These are phyloP conservation scores for Theocolax elegans DNA, from an alignment of 1,140 invertebrate species.

Conservation along the genomic window DNA sequence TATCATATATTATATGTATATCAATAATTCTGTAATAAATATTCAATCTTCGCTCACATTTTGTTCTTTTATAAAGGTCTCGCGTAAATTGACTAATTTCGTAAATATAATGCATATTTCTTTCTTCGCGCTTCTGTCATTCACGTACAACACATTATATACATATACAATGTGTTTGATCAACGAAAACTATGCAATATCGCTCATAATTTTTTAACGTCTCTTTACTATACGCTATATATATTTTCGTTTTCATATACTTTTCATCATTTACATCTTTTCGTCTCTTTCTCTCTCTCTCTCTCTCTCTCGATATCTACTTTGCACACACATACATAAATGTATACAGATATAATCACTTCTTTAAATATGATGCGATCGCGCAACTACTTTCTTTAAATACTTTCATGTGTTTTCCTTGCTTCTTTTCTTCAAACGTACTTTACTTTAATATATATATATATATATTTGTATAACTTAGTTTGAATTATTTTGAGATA, in stretches of 20 bases:
- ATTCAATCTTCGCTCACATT: conserved; percentile 50
- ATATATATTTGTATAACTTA: conserved; percentile 31
- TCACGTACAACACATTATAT: too few species aligned
- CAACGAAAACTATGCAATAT: conserved; percentile 32
- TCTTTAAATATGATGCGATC: conserved; percentile 35
- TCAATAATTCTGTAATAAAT: conserved; percentile 51
- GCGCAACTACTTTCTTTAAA: conserved; percentile 53
- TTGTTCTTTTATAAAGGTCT: conserved; percentile 56
- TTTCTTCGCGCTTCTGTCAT: too few species aligned
- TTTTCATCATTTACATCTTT: conserved; percentile 32
- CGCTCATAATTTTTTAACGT: too few species aligned
- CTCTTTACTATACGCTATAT: too few species aligned
- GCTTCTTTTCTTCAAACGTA: too few species aligned
- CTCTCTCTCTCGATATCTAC: conserved; percentile 30
- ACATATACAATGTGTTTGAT: too few species aligned
- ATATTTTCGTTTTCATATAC: conserved; percentile 36
- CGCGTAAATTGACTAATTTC: conserved; percentile 65
- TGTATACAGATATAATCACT: too few species aligned
- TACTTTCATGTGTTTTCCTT: conserved; percentile 62
- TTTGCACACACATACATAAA: conserved; percentile 39
- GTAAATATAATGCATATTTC: conserved; percentile 41
- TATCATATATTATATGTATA: conserved; percentile 50
- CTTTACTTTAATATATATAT: too few species aligned
- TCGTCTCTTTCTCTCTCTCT: conserved; percentile 41
- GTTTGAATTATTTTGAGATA: conserved; percentile 5